Evolutionary conservation across 2,797 vertebrate genomes (phyloP), one percentile per base, ranked within the genome.

Genomic region (Cirrhinus mrigala): DNA sequence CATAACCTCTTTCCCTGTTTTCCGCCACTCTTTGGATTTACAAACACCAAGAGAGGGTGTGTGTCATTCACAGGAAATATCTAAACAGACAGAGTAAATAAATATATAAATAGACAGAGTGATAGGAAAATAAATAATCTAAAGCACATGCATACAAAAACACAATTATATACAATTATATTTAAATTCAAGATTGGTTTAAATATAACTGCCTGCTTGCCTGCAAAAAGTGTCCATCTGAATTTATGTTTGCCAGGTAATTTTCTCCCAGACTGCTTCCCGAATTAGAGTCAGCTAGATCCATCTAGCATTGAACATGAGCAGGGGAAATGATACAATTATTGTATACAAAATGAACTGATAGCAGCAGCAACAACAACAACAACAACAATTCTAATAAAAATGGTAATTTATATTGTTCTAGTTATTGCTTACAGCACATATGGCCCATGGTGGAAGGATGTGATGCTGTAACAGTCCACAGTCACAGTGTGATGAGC

Each of bases 1-100:
- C 81, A 5, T 11, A 46, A 98, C 97, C 95, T 95, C 90, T 96
- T 93, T 0, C 97, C 97, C 91, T 98, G 97, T 87, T 97, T 98
- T 83, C 97, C 97, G 62, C 97, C 97, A 89, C 97, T 98, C 91
- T 97, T 98, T 40, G 96, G 97, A 85, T 98, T 98, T 68, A 98
- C 96, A 89, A 98, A 98, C 86, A 98, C 96, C 89, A 98, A 93
- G 85, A 98, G 94, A 20, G 97, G 97, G 85, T 97, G 96, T 58
- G 92, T 96, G 85, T 94, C 92, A 73, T 93, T 85, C 84, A 96
- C 83, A 5, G 96, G 95, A 86, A 93, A 93, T 88, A 97, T 94
- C 97, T 98, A 29, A 44, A 66, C 20, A 20, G 33, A 18, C n/a
- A 10, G 40, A 54, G 50, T 18, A 44, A 44, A 44, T 44, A 44